Evolutionary conservation across 2,113 vertebrate genomes (phyloP).

Genomic region (Romanogobio albipinnatus): DNA sequence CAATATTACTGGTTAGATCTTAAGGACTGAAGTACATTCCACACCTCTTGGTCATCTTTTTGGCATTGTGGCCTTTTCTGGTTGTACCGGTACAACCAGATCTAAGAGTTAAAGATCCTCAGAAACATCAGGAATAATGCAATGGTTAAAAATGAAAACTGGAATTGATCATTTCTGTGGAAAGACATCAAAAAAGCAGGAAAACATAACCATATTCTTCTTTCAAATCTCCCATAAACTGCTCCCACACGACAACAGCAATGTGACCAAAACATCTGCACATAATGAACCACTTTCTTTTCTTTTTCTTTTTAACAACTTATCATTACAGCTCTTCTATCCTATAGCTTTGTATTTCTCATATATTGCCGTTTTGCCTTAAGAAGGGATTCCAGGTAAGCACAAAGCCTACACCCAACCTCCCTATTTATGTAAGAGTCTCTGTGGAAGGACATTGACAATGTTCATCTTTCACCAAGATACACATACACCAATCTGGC

Average conservation of each 20-base stretch:
- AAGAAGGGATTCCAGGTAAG: not conserved
- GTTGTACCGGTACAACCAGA: slow-evolving; percentile 87
- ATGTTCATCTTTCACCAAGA: slow-evolving; percentile 59
- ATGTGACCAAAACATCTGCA: not conserved
- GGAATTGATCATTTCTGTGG: not conserved
- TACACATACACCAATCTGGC: slow-evolving; percentile 45
- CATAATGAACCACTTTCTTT: not conserved
- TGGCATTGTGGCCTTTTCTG: slow-evolving; percentile 86
- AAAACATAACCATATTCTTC: not conserved
- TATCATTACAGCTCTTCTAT: slow-evolving; percentile 34
- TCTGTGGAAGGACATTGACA: slow-evolving; percentile 66
- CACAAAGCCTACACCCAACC: slow-evolving; percentile 59
- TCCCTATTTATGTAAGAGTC: slow-evolving; percentile 71
- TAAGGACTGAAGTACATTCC: slow-evolving; percentile 86
- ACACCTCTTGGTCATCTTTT: slow-evolving; percentile 90
- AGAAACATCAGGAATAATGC: slow-evolving; percentile 71
- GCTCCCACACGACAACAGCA: not conserved
- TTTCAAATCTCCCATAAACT: not conserved
- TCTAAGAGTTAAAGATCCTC: slow-evolving; percentile 78
- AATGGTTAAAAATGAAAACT: not conserved
- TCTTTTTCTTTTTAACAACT: not conserved
- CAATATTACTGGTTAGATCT: slow-evolving; percentile 65
- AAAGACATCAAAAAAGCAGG: not conserved
- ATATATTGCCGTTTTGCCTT: not conserved
- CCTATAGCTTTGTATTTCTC: not conserved